Conservation (phyloP, 2,888 invertebrate species). For the Drosophila percnosoma region DNA sequence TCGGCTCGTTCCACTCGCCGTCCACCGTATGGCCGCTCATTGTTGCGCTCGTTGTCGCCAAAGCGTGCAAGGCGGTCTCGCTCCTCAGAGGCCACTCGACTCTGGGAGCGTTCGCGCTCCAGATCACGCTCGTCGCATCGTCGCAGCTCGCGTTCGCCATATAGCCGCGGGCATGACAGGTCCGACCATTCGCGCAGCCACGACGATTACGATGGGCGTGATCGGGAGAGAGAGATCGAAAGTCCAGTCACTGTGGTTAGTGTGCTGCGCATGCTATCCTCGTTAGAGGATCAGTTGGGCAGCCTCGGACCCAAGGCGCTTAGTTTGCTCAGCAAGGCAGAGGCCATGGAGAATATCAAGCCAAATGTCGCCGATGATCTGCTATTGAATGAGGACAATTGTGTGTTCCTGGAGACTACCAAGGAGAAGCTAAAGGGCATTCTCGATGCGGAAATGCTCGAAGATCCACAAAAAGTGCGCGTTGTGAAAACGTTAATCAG, state of each 20-base stretch:
- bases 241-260: slow-evolving; percentile 87
- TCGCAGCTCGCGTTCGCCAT: slow-evolving; percentile 59
- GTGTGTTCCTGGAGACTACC: slow-evolving; percentile 92
- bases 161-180: slow-evolving; percentile 37
- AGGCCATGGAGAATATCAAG: slow-evolving; percentile 90
- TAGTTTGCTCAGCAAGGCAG: slow-evolving; percentile 90
- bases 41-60: slow-evolving; percentile 54
- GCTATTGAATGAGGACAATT: slow-evolving; percentile 89
- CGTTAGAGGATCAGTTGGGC: slow-evolving; percentile 93
- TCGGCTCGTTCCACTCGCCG: slow-evolving; percentile 43
- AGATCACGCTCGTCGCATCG: slow-evolving; percentile 49
- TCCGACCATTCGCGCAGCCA: slow-evolving; percentile 41
- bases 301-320: slow-evolving; percentile 93
- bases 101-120: slow-evolving; percentile 42
- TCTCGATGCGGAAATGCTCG: slow-evolving; percentile 89
- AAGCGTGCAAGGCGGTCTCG: slow-evolving; percentile 50
- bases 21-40: slow-evolving; percentile 40
- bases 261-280: slow-evolving; percentile 91
- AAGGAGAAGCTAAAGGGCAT: slow-evolving; percentile 94
- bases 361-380: slow-evolving; percentile 91
- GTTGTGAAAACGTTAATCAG: slow-evolving; percentile 91
- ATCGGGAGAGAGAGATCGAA: slow-evolving; percentile 70
- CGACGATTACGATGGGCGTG: slow-evolving; percentile 36
- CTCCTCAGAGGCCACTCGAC: slow-evolving; percentile 41
- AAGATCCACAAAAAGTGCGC: slow-evolving; percentile 87